Percentiles rank a stretch among this genome's conserved stretches.
Conservation (phyloP, 2,888 invertebrate genomes). For the Megaustenia siamemsis region DNA sequence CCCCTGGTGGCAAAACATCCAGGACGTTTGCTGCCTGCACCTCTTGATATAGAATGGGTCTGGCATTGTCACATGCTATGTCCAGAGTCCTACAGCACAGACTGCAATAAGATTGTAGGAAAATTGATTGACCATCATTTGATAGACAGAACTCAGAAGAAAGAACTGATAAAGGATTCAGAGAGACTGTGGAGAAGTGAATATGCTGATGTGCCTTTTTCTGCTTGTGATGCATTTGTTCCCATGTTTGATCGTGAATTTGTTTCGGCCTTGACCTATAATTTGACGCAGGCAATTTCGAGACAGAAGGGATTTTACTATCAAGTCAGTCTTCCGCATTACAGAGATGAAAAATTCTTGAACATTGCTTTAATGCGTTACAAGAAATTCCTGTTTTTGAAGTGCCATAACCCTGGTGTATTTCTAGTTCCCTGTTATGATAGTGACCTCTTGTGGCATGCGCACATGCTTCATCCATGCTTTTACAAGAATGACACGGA, state of each 20-base stretch:
- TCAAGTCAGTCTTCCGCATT: slow-evolving; percentile 81
- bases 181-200: slow-evolving; percentile 71
- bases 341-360: slow-evolving; percentile 80
- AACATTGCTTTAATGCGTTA: slow-evolving; percentile 79
- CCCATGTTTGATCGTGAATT: slow-evolving; percentile 53
- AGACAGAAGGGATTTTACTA: slow-evolving; percentile 81
- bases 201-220: slow-evolving; percentile 75
- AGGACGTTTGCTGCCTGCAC: slow-evolving; percentile 79
- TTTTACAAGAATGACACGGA: slow-evolving; percentile 76
- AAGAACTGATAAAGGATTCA: slow-evolving; percentile 69
- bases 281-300: slow-evolving; percentile 79
- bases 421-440: slow-evolving; percentile 82
- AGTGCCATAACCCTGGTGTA: slow-evolving; percentile 79
- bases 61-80: slow-evolving; percentile 81
- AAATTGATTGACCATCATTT: slow-evolving; percentile 80
- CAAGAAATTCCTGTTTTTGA: slow-evolving; percentile 80
- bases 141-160: slow-evolving; percentile 70
- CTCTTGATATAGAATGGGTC: slow-evolving; percentile 81
- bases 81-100: slow-evolving; percentile 74
- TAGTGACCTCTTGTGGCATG: slow-evolving; percentile 82
- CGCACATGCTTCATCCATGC: slow-evolving; percentile 81
- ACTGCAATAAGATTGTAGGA: slow-evolving; percentile 71
- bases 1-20: slow-evolving; percentile 79
- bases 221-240: slow-evolving; percentile 59
- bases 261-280: slow-evolving; percentile 69